Conservation (phyloP, 2,113 vertebrate genomes). For the Mohoua ochrocephala region DNA sequence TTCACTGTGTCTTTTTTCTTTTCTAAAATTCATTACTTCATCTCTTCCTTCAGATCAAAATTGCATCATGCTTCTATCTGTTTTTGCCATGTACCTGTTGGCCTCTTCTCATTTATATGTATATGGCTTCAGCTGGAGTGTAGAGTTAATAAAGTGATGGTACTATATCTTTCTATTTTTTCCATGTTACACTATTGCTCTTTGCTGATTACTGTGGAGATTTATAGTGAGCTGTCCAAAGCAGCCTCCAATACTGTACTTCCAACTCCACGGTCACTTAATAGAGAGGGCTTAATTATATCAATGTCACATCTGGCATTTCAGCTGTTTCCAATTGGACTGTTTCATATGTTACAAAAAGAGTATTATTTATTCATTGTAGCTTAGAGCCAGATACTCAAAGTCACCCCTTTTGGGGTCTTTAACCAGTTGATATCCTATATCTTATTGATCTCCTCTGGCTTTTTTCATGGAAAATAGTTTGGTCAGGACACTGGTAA, state of each 20-base stretch:
- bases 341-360: background rate
- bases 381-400: background rate
- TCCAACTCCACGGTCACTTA: background rate
- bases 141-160: background rate
- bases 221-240: conserved; percentile 6
- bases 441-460: background rate
- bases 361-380: background rate
- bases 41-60: background rate
- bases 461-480: background rate
- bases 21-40: background rate
- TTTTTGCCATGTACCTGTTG: background rate
- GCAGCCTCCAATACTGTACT: background rate
- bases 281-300: conserved; percentile 24
- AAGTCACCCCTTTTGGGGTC: background rate
- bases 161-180: background rate
- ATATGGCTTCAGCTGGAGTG: background rate
- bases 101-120: background rate
- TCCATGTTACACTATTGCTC: background rate
- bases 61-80: background rate
- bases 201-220: background rate
- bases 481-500: background rate
- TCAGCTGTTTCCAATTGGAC: background rate
- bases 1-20: background rate
- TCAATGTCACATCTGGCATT: conserved; percentile 27
- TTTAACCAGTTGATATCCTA: background rate